Evolutionary conservation across 2,888 invertebrate species (phyloP).

Genomic region (Camponotus fellah): DNA sequence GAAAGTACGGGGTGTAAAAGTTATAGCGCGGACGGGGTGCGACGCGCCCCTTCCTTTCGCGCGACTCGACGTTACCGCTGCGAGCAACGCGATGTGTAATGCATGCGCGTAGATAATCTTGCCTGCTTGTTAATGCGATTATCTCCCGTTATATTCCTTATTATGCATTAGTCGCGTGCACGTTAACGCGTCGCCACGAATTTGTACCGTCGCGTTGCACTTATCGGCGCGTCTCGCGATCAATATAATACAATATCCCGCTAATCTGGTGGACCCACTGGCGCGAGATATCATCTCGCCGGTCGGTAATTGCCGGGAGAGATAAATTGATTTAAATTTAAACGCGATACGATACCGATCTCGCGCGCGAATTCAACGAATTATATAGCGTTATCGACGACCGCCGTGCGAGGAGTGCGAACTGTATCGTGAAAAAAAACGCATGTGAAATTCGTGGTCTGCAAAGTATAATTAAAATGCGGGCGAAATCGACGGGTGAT

Average conservation of each 20-base stretch:
- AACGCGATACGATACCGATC: conserved; percentile 3
- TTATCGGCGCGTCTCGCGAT: conserved; percentile 46
- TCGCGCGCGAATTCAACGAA: conserved; percentile 4
- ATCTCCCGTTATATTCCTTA: neutral
- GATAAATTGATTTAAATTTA: conserved; percentile 53
- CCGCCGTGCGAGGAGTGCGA: neutral
- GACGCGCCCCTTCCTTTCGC: neutral
- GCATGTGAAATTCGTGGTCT: neutral
- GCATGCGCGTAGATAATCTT: conserved; percentile 12
- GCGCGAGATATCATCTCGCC: conserved; percentile 40
- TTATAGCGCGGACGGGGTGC: neutral
- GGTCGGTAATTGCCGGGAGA: conserved; percentile 25
- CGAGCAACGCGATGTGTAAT: conserved; percentile 7
- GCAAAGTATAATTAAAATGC: conserved; percentile 15
- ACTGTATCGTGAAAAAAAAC: neutral
- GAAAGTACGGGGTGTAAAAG: neutral
- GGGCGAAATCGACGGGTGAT: neutral
- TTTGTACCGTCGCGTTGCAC: conserved; percentile 30
- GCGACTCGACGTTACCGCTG: conserved; percentile 10
- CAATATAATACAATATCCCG: conserved; percentile 36
- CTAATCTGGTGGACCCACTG: conserved; percentile 35
- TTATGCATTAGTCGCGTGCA: neutral
- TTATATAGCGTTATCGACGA: neutral
- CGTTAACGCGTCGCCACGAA: conserved; percentile 25
- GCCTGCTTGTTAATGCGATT: conserved; percentile 4